Conservation (phyloP, 2,888 invertebrate species). For the Neoscelio sp. region DNA sequence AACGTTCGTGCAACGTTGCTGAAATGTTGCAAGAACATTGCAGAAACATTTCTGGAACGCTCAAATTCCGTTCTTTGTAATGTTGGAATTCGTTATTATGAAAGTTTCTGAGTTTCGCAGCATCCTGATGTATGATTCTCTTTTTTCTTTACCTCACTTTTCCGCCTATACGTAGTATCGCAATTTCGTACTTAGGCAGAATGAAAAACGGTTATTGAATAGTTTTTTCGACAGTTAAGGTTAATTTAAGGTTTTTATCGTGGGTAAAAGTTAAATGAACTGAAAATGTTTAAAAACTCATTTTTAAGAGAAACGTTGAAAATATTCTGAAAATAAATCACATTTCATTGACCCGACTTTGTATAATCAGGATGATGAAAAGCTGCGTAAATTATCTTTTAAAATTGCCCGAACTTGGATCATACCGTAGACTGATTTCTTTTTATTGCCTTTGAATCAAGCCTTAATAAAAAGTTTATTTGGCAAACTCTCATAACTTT, state of each 20-base stretch:
- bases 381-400: slow-evolving; percentile 34
- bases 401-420: slow-evolving; percentile 32
- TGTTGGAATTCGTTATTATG: slow-evolving; percentile 52
- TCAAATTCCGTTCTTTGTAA: slow-evolving; percentile 41
- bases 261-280: too few relatives aligned
- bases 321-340: slow-evolving; percentile 10
- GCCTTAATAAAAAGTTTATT: slow-evolving; percentile 46
- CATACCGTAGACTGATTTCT: slow-evolving; percentile 36
- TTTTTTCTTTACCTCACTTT: slow-evolving; percentile 37
- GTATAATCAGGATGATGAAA: slow-evolving; percentile 33
- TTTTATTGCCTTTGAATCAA: slow-evolving; percentile 37
- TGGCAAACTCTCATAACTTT: slow-evolving; percentile 26
- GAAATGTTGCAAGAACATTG: too few relatives aligned
- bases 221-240: too few relatives aligned
- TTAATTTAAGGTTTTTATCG: too few relatives aligned
- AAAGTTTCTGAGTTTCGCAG: slow-evolving; percentile 41
- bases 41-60: slow-evolving; percentile 32
- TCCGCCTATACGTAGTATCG: slow-evolving; percentile 6
- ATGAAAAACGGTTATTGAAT: slow-evolving; percentile 20
- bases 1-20: too few relatives aligned
- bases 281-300: not conserved
- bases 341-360: slow-evolving; percentile 7
- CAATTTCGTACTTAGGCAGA: slow-evolving; percentile 15
- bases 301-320: not conserved
- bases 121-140: slow-evolving; percentile 28